These are phyloP conservation scores for Gasteruption jaculator DNA, from an alignment of 2,888 invertebrate genomes.

Conservation along the genomic window DNA sequence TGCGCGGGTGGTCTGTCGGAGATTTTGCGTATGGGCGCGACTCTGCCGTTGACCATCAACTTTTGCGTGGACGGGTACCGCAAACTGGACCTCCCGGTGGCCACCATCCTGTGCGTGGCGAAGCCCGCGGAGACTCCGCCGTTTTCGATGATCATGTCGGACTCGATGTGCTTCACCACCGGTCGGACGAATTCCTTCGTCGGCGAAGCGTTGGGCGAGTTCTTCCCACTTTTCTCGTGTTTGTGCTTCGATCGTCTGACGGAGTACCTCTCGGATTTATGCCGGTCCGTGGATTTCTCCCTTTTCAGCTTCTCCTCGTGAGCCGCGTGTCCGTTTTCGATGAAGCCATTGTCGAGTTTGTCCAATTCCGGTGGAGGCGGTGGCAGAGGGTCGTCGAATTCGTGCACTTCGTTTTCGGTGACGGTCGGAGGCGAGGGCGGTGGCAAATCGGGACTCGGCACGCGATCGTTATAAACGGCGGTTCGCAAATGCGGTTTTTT, in stretches of 20 bases:
- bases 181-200: slow-evolving; percentile 28
- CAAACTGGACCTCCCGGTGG: slow-evolving; percentile 52
- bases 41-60: slow-evolving; percentile 52
- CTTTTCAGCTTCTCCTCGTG: slow-evolving; percentile 26
- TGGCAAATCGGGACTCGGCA: slow-evolving; percentile 60
- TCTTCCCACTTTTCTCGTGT: slow-evolving; percentile 32
- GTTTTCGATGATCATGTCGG: slow-evolving; percentile 34
- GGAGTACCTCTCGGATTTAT: slow-evolving; percentile 40
- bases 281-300: slow-evolving; percentile 31
- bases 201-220: slow-evolving; percentile 30
- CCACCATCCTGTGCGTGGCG: slow-evolving; percentile 38
- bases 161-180: slow-evolving; percentile 27
- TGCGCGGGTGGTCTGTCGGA: slow-evolving; percentile 39
- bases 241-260: slow-evolving; percentile 37
- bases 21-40: slow-evolving; percentile 41
- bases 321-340: slow-evolving; percentile 32
- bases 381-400: slow-evolving; percentile 63
- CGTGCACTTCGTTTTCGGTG: slow-evolving; percentile 58
- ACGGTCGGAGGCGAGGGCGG: slow-evolving; percentile 63
- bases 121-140: slow-evolving; percentile 34
- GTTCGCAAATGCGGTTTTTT: slow-evolving; percentile 68
- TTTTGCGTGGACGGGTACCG: slow-evolving; percentile 54
- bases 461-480: slow-evolving; percentile 53
- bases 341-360: slow-evolving; percentile 23
- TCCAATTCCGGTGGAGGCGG: slow-evolving; percentile 61